These are phyloP conservation scores for Lutjanus erythropterus DNA, from an alignment of 2,113 vertebrate species.

Conservation along the genomic window DNA sequence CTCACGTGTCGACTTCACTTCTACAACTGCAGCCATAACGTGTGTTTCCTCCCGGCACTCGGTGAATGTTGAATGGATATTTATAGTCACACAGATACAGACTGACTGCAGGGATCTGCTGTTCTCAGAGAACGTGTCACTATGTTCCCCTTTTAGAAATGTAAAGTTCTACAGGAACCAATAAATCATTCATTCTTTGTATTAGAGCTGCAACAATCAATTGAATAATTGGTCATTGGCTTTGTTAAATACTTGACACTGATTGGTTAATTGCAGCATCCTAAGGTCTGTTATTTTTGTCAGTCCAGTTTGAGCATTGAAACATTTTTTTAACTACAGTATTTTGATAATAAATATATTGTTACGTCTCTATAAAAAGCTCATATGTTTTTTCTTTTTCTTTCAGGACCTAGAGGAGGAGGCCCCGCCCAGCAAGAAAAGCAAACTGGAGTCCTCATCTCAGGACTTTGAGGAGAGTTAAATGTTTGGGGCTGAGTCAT, in stretches of 20 bases:
- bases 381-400: not conserved
- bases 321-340: too few species aligned
- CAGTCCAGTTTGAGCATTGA: too few species aligned
- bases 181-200: too few species aligned
- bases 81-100: slow-evolving; percentile 7
- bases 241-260: too few species aligned
- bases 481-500: slow-evolving; percentile 67
- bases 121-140: not conserved
- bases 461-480: slow-evolving; percentile 94
- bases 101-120: not conserved
- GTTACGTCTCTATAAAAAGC: too few species aligned
- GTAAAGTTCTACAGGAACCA: too few species aligned
- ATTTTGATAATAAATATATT: too few species aligned
- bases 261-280: too few species aligned
- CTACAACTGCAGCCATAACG: not conserved
- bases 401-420: slow-evolving; percentile 92
- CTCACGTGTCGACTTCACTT: not conserved
- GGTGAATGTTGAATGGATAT: not conserved
- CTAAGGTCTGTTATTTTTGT: too few species aligned
- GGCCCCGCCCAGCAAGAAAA: slow-evolving; percentile 93
- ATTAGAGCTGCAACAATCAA: too few species aligned
- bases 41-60: not conserved
- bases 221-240: too few species aligned
- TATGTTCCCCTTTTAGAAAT: not conserved
- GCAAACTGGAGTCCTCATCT: slow-evolving; percentile 93